Conservation (phyloP, 2,888 invertebrate species). For the Melanargia galathea region DNA sequence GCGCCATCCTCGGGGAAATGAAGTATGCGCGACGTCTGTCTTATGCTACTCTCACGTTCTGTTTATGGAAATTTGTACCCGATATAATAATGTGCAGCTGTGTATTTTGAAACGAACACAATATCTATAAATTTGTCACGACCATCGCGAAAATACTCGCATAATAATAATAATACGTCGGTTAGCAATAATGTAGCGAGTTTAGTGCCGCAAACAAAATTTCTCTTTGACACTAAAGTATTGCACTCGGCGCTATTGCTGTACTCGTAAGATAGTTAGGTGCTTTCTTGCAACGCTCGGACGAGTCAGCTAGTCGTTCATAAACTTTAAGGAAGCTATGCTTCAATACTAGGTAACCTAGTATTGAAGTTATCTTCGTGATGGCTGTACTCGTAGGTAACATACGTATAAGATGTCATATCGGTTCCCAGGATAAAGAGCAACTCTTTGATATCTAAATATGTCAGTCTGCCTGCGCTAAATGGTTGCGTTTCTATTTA, state of each 20-base stretch:
- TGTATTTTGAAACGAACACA: constrained; percentile 59
- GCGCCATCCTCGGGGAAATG: constrained; percentile 57
- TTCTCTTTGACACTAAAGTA: constrained; percentile 39
- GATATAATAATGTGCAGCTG: constrained; percentile 50
- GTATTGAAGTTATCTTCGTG: no score
- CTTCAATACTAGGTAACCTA: no score
- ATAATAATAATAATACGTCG: constrained; percentile 41
- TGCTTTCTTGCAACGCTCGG: neutral
- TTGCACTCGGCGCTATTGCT: constrained; percentile 22
- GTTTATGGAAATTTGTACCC: constrained; percentile 72
- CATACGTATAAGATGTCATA: no score
- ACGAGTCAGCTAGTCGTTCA: no score
- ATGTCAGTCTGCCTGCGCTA: no score
- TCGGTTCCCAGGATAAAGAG: no score
- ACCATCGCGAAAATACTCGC: constrained; percentile 45
- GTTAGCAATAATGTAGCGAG: constrained; percentile 41
- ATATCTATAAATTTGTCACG: constrained; percentile 53
- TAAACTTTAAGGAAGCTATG: no score
- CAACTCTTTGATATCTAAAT: no score
- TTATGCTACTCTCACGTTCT: constrained; percentile 68
- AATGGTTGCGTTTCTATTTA: no score
- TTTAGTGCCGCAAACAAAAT: constrained; percentile 44
- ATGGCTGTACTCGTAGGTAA: no score
- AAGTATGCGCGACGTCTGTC: constrained; percentile 72
- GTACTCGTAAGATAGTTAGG: constrained; percentile 1